Base-by-base conservation (phyloP, 2,113 vertebrate genomes). In the Gambusia holbrooki region DNA sequence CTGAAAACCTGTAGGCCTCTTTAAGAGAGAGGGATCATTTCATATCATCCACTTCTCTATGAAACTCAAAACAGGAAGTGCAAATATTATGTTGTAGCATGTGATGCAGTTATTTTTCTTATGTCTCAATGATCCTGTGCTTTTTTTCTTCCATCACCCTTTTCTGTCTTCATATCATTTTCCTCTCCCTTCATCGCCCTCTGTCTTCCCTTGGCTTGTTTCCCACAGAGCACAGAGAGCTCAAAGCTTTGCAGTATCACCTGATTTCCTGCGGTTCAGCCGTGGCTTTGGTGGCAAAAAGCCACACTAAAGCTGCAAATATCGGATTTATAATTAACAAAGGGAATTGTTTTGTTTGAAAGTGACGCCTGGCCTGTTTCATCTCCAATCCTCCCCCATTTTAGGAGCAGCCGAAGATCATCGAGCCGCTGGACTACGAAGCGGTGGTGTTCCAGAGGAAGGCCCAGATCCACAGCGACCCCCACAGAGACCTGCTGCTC, bases 401-500 rank as follows among this genome's bases (percentile, higher is more conserved):
- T 14, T 90, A 99, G 98, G 97, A 99, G 91, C 97, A 99, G 92
- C 94, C 96, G 0, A 98, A 98, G 90, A 95, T 98, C 80, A 95
- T 99, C 14, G 97, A 99, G 79, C 97, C 98, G 0, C 90, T 99
- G 87, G 97, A 99, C 92, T 99, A 99, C 64, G 98, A 99, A 89
- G 95, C 95, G 0, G 97, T 98, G 88, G 95, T 99, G 74, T 94
- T 95, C 54, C 97, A 99, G 85, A 95, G 96, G 81, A 99, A 95
- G 88, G 95, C 97, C 29, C 98, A 99, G 94, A 99, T 99, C 92
- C 97, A 97, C 94, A 98, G 96, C 1, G 98, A 99, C 89, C 97
- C 98, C 7, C 96, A 98, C 84, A 89, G 98, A 89, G 98, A 99
- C 89, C 90, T 99, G 90, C 95, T 99, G 84, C 94, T 98, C 92